phyloP scores from a whole-genome alignment of 2,888 invertebrate species.

The Sylvicola fuscatus region DNA sequence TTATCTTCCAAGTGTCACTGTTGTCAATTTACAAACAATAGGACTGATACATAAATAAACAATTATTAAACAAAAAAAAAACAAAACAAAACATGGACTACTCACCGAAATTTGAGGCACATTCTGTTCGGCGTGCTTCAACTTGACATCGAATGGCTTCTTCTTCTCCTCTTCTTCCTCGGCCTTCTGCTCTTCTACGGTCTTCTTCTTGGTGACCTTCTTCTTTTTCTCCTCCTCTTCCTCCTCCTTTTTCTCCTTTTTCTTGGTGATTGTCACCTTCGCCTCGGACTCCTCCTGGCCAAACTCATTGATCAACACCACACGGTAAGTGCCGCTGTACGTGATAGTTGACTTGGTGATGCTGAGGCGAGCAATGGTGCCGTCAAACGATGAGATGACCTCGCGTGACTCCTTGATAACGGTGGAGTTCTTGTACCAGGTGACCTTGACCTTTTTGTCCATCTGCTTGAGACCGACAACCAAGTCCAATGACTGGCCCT shows the following conservation, averaged over 20 bases:
- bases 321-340: conserved; percentile 63
- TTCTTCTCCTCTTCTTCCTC: conserved; percentile 27
- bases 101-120: conserved; percentile 13
- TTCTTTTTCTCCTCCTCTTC: conserved; percentile 24
- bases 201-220: conserved; percentile 31
- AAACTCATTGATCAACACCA: conserved; percentile 74
- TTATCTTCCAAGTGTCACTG: too few relatives aligned
- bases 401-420: conserved; percentile 51
- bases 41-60: too few relatives aligned
- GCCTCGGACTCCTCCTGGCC: conserved; percentile 80
- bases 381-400: conserved; percentile 62
- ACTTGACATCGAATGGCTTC: conserved; percentile 29
- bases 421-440: conserved; percentile 44
- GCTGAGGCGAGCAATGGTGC: conserved; percentile 55
- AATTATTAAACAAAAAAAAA: too few relatives aligned
- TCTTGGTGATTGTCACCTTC: conserved; percentile 55
- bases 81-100: too few relatives aligned
- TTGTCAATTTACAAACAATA: too few relatives aligned
- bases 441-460: conserved; percentile 61
- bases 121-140: conserved; percentile 13
- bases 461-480: conserved; percentile 48
- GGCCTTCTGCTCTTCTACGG: too few relatives aligned
- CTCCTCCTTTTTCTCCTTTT: conserved; percentile 27
- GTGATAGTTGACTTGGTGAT: conserved; percentile 47
- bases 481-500: conserved; percentile 61